Base-by-base conservation (phyloP, 1,140 invertebrate genomes). In the Agrilus planipennis region DNA sequence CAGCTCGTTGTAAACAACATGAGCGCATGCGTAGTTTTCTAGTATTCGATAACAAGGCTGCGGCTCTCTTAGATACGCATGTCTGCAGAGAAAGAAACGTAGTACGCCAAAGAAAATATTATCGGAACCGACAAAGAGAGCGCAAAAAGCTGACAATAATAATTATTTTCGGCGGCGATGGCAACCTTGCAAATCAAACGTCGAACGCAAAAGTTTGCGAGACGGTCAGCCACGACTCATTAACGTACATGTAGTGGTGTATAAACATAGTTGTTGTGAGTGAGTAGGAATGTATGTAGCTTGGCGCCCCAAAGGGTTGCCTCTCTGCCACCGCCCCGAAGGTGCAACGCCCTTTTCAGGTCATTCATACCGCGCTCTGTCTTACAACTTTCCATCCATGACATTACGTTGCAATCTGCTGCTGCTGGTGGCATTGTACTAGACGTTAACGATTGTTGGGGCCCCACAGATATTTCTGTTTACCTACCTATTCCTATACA, bases 1-100 rank as follows among this genome's bases (percentile, higher is more conserved):
- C 50, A 50, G 48, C 39, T 47, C 50, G 53, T 61, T 62, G 61
- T 64, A 64, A 64, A 64, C 62, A 64, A 64, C 38, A 51, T 49
- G 36, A 27, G 54, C 62, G 62, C 62, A 61, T 53, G 62, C 61
- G 62, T 50, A 30, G 39, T 36, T 42, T 38, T 38, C 45, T 47
- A 54, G 51, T 52, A 55, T 55, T 55, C 53, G 51, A 55, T 55
- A 55, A 50, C 42, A 34, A 51, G 39, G 27, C 30, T 39, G 27
- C 34, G 35, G 20, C 11, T 21, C n/a, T 28, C 17, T 25, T 29
- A 28, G 21, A 30, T 18, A 18, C 16, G 27, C 29, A 19, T 40
- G 10, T n/a, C 14, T 16, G 15, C 17, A 11, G n/a, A 11, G 17
- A 34, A 5, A 18, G 11, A 11, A 16, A 17, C 14, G 4, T 4